Conservation (phyloP, 1,140 invertebrate genomes). For the Hydropsyche tenuis region DNA sequence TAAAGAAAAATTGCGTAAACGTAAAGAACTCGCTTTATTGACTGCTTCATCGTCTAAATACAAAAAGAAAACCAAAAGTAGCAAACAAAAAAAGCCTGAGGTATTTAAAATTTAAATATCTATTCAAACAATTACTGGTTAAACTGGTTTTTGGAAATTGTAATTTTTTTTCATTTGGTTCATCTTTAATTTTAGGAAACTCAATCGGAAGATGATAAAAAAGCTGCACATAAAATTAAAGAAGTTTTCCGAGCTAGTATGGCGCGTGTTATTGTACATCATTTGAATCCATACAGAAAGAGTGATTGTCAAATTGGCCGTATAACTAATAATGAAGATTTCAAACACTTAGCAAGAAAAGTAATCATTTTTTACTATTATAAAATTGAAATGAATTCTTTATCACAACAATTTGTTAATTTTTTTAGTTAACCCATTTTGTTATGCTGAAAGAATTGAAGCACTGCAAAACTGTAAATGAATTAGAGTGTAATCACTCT, state of each 20-base stretch:
- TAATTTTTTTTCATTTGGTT: too few species aligned
- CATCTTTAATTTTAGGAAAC: too few species aligned
- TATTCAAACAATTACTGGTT: background rate
- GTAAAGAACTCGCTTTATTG: slow-evolving; percentile 65
- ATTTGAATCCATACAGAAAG: slow-evolving; percentile 88
- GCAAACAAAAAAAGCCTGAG: slow-evolving; percentile 45
- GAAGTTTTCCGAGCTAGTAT: slow-evolving; percentile 89
- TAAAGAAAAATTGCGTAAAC: slow-evolving; percentile 76
- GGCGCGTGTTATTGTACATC: slow-evolving; percentile 87
- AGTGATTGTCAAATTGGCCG: slow-evolving; percentile 82
- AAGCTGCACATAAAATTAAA: slow-evolving; percentile 74
- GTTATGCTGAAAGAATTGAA: slow-evolving; percentile 96
- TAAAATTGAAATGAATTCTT: background rate
- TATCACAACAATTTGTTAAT: slow-evolving; percentile 25
- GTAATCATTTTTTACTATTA: slow-evolving; percentile 61
- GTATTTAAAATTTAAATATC: slow-evolving; percentile 26
- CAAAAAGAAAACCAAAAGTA: slow-evolving; percentile 44
- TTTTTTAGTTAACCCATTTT: slow-evolving; percentile 88
- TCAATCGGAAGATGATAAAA: slow-evolving; percentile 48
- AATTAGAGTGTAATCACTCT: slow-evolving; percentile 88
- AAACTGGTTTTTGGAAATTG: too few species aligned
- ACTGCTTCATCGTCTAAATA: slow-evolving; percentile 34
- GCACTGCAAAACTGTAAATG: slow-evolving; percentile 86
- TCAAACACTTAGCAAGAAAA: slow-evolving; percentile 95
- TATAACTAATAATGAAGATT: slow-evolving; percentile 91